Evolutionary conservation across 1,140 invertebrate genomes (phyloP).

Genomic region (Caerostris extrusa): DNA sequence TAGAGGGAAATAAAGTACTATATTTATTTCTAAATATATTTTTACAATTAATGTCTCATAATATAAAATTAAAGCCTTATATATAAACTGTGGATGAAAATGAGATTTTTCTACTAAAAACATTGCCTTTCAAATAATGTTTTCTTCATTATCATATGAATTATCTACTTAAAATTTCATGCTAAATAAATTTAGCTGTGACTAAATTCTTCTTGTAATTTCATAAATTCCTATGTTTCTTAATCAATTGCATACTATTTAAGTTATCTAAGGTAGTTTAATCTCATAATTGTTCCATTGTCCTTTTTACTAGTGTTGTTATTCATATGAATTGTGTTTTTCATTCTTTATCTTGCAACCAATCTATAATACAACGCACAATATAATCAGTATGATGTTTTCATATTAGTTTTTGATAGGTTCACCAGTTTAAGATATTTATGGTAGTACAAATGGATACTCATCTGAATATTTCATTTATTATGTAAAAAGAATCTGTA

Average conservation of each 20-base stretch:
- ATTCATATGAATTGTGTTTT: slow-evolving; percentile 34
- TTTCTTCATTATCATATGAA: background rate
- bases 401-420: slow-evolving; percentile 14
- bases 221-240: background rate
- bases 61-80: too few relatives aligned
- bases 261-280: slow-evolving; percentile 4
- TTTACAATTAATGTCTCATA: too few relatives aligned
- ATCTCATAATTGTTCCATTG: background rate
- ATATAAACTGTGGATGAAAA: too few relatives aligned
- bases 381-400: slow-evolving; percentile 54
- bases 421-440: slow-evolving; percentile 59
- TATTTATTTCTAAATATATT: too few relatives aligned
- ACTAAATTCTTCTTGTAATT: background rate
- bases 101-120: too few relatives aligned
- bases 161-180: slow-evolving; percentile 14
- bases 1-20: too few relatives aligned
- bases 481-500: slow-evolving; percentile 53
- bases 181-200: background rate
- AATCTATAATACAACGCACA: slow-evolving; percentile 72
- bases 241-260: background rate
- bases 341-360: background rate
- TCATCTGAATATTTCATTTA: slow-evolving; percentile 70
- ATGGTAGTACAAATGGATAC: slow-evolving; percentile 71
- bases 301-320: slow-evolving; percentile 7
- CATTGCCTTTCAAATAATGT: too few relatives aligned